Conservation (phyloP, 2,113 vertebrate genomes). For the Anas platyrhynchos region DNA sequence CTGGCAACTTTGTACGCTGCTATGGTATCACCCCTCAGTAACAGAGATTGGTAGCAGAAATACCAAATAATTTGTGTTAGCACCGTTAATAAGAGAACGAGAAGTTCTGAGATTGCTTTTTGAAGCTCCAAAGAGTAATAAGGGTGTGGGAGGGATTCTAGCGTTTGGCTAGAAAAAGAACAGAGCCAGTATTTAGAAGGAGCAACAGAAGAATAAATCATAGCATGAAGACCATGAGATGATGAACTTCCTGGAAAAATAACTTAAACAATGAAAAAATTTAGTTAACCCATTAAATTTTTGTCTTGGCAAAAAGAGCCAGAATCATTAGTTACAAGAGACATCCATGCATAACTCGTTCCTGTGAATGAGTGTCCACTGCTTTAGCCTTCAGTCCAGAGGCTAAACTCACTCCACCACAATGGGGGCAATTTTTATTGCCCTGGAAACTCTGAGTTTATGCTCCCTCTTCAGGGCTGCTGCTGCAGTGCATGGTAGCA, state of each 20-base stretch:
- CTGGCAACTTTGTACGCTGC: not conserved
- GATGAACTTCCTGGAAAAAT: not conserved
- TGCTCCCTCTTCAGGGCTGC: slow-evolving; percentile 31
- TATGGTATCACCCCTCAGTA: not conserved
- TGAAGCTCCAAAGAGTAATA: not conserved
- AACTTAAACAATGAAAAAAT: not conserved
- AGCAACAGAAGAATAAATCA: not conserved
- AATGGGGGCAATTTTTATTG: not conserved
- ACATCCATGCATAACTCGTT: not conserved
- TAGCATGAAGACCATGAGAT: not conserved
- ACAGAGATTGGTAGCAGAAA: not conserved
- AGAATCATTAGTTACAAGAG: not conserved
- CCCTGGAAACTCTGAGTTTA: not conserved
- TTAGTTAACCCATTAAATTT: not conserved
- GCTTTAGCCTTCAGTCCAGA: not conserved
- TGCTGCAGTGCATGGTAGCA: slow-evolving; percentile 17
- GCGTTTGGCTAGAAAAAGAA: not conserved
- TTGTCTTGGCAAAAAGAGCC: not conserved
- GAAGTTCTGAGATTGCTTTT: not conserved
- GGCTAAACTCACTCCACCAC: not conserved
- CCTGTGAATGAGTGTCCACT: not conserved
- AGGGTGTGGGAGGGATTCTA: not conserved
- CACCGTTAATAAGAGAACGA: not conserved
- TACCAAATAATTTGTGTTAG: not conserved
- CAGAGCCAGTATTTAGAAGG: not conserved